phyloP scores from a whole-genome alignment of 1,140 invertebrate species.

The Megathymus violae region DNA sequence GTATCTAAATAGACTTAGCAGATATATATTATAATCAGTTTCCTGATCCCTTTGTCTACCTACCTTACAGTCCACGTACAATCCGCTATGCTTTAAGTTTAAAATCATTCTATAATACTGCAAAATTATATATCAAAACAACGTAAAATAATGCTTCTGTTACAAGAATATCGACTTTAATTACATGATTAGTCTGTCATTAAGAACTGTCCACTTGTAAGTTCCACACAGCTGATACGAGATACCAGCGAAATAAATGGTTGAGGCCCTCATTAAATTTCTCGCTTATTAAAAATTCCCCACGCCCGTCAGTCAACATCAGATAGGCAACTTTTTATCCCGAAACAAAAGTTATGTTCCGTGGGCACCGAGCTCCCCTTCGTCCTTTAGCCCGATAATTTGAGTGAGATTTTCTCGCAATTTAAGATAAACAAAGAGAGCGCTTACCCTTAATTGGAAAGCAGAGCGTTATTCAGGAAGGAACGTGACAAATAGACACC shows the following conservation, averaged over 20 bases:
- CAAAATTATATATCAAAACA: too few relatives aligned
- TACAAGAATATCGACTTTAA: not conserved
- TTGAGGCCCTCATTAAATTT: constrained; percentile 79
- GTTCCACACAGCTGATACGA: constrained; percentile 59
- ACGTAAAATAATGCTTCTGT: not conserved
- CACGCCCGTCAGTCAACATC: constrained; percentile 71
- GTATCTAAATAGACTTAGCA: too few relatives aligned
- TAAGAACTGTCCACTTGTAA: constrained; percentile 27
- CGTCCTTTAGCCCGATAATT: constrained; percentile 80
- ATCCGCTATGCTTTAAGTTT: too few relatives aligned
- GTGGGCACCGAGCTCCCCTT: constrained; percentile 69
- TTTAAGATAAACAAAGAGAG: constrained; percentile 84
- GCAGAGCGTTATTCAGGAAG: constrained; percentile 81
- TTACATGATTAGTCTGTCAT: constrained; percentile 6
- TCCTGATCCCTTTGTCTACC: too few relatives aligned
- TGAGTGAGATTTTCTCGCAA: constrained; percentile 84
- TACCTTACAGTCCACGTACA: too few relatives aligned
- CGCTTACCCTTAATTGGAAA: constrained; percentile 83
- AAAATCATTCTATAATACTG: too few relatives aligned
- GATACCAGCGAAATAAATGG: constrained; percentile 64
- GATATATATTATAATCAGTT: too few relatives aligned
- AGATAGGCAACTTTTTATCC: constrained; percentile 77
- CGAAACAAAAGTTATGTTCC: constrained; percentile 79
- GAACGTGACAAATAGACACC: constrained; percentile 83
- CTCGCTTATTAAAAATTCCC: constrained; percentile 84